These are phyloP conservation scores for Sinocyclocheilus rhinocerous DNA, from an alignment of 2,113 vertebrate genomes.

Conservation along the genomic window DNA sequence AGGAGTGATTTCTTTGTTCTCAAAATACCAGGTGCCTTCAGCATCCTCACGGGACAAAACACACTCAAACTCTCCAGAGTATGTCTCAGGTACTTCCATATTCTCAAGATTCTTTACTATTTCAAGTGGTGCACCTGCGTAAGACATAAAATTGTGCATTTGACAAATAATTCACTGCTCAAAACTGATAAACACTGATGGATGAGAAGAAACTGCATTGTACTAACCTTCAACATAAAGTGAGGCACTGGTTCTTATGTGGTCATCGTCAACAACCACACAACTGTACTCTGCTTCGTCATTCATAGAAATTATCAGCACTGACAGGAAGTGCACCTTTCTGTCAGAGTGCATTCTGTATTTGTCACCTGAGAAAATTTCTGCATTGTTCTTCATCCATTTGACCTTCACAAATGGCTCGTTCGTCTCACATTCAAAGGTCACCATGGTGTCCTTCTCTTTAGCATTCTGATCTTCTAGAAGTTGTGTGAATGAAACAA, in stretches of 20 bases:
- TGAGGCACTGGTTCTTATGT: conserved; percentile 84
- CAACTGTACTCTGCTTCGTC: conserved; percentile 90
- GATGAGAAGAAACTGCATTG: not conserved
- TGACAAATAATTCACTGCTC: not conserved
- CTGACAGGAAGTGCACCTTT: conserved; percentile 94
- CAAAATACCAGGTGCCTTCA: conserved; percentile 93
- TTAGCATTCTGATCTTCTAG: conserved; percentile 86
- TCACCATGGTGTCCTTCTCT: conserved; percentile 93
- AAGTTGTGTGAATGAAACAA: conserved; percentile 85
- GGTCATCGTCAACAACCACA: conserved; percentile 82
- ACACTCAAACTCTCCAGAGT: conserved; percentile 92
- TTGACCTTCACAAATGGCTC: conserved; percentile 97
- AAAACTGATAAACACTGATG: not conserved
- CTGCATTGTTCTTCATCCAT: conserved; percentile 89
- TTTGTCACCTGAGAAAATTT: conserved; percentile 91
- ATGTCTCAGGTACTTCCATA: conserved; percentile 90
- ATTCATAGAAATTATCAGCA: conserved; percentile 81
- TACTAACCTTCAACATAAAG: conserved; percentile 89
- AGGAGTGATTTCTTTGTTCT: conserved; percentile 78
- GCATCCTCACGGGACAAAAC: conserved; percentile 87
- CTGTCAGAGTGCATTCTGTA: conserved; percentile 97
- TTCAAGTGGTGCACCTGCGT: conserved; percentile 85
- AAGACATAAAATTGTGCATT: not conserved
- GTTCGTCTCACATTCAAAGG: conserved; percentile 98
- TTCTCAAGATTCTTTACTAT: conserved; percentile 89